Conservation (phyloP, 2,888 invertebrate genomes). For the Tetropium fuscum region DNA sequence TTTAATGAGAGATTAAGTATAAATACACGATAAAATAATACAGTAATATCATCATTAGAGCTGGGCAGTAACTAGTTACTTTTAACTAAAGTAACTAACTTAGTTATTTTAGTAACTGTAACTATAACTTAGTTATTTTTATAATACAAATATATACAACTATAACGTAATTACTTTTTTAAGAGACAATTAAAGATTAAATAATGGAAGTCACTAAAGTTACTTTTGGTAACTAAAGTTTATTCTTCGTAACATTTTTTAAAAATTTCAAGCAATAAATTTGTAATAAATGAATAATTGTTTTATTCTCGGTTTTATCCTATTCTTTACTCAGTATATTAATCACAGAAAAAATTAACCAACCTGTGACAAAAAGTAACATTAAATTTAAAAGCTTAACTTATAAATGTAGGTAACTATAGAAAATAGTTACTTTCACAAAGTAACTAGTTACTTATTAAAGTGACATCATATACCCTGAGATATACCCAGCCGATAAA, state of each 20-base stretch:
- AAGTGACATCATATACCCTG: too few relatives aligned
- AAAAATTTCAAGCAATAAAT: too few relatives aligned
- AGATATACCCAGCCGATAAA: too few relatives aligned
- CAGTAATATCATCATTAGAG: too few relatives aligned
- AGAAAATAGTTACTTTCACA: constrained; percentile 1
- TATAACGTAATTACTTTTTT: background rate
- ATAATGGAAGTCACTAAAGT: constrained; percentile 2
- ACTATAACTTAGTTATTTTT: background rate
- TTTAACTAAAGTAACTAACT: constrained; percentile 2
- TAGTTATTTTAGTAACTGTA: background rate
- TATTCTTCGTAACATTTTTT: too few relatives aligned
- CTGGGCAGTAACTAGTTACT: background rate
- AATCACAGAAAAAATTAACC: background rate
- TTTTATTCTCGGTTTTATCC: too few relatives aligned
- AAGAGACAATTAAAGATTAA: background rate
- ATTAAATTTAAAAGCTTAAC: constrained; percentile 1
- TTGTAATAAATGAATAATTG: background rate
- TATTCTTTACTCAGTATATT: background rate
- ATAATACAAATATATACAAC: background rate
- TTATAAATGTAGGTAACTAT: constrained; percentile 1
- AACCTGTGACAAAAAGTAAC: background rate
- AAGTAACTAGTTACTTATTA: background rate
- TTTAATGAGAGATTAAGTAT: too few relatives aligned
- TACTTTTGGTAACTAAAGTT: background rate
- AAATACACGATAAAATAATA: too few relatives aligned